Base-by-base conservation (phyloP, 2,113 vertebrate species). In the Ornithorhynchus anatinus region DNA sequence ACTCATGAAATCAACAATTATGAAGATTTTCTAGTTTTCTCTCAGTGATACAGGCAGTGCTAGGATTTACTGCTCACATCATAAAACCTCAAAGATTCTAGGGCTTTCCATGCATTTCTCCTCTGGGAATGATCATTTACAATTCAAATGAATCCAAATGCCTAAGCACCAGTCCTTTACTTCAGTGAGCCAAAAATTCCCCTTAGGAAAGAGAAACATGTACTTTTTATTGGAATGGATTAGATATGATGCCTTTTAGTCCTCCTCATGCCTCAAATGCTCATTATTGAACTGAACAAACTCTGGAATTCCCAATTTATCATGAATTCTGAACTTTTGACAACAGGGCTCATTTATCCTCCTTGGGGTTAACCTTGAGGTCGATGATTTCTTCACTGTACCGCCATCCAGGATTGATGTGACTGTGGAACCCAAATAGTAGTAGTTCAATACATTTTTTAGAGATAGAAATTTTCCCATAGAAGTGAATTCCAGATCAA, bases 181-280 rank as follows among this genome's bases (percentile, higher is more conserved):
- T 62, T 69, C 57, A 82, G 70, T 58, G 73, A 52, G 22, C 57
- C 43, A 60, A 63, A 32, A 29, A 67, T 36, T 70, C 40, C 69
- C 74, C 59, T 73, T 71, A 64, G 48, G 67, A 69, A 68, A 76
- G 48, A 67, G 22, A 72, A 85, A 82, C 37, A 9, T 74, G 72
- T 81, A 85, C 72, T 77, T 74, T 84, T 85, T 88, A 84, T 84
- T 77, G 84, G 51, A 65, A 74, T 85, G 68, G 84, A 75, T 68
- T 32, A 65, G 58, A 69, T 45, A 77, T 69, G 63, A 70, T 80
- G 80, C 78, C 42, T 79, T 79, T 72, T 53, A 45, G 38, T 62
- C 48, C 47, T 44, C 35, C 20, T 58, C 70, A 71, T 69, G 31
- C 43, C 51, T 70, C 69, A 79, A 78, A 65, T 42, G 48, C 25